Percentiles rank a stretch among this genome's conserved stretches.
These are phyloP conservation scores for Nycticryphes semicollaris DNA, from an alignment of 2,113 vertebrate species.

Conservation along the genomic window DNA sequence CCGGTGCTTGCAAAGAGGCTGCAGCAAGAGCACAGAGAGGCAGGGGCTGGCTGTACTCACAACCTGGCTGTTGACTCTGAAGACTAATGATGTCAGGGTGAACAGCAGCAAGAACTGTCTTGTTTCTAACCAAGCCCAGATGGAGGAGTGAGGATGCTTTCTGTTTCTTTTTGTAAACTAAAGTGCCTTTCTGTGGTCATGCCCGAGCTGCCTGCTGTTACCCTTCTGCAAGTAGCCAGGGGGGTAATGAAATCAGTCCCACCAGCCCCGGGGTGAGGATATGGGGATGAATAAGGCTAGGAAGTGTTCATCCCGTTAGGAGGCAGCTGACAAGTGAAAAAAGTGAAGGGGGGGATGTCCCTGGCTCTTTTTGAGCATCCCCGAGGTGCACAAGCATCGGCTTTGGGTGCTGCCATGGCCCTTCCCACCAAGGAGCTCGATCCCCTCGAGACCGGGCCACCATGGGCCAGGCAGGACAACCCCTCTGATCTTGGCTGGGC, in stretches of 20 bases:
- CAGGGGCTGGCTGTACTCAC: not conserved
- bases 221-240: too few relatives aligned
- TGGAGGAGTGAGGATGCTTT: not conserved
- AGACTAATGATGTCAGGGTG: not conserved
- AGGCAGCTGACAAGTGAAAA: not conserved
- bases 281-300: not conserved
- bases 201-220: not conserved
- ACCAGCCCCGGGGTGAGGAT: accelerated
- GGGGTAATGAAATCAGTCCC: not conserved
- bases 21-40: not conserved
- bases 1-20: not conserved
- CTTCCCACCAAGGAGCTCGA: not conserved
- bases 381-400: not conserved
- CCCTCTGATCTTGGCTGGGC: not conserved
- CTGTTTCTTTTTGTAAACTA: not conserved
- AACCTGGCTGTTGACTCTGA: not conserved
- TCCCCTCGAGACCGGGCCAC: not conserved
- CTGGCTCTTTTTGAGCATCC: not conserved
- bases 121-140: not conserved
- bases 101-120: not conserved
- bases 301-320: not conserved
- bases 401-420: not conserved
- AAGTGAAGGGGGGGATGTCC: not conserved
- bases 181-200: not conserved
- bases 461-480: not conserved